Evolutionary conservation across 2,888 invertebrate genomes (phyloP), one percentile per base, ranked within the genome.

Genomic region (Eurytoma californica): DNA sequence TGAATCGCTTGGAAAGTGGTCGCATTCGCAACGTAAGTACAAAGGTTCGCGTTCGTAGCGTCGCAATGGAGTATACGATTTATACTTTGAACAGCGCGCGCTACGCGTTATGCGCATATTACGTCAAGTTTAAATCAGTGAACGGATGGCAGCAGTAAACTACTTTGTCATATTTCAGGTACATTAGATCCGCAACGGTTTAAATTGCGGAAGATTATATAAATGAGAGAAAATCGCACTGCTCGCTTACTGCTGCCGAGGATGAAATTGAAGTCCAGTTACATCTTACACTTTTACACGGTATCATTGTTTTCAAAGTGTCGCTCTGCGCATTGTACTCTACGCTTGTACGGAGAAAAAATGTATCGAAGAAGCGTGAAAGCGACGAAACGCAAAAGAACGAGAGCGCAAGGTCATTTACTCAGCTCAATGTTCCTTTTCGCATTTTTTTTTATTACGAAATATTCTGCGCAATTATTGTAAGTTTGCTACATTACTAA

Each of bases 271-370:
- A 55, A 77, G 55, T 72, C 70, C 81, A 84, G 87, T 90, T 88
- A 88, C 89, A 90, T 86, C 90, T 90, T 90, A 88, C 87, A 88
- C 90, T 88, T 87, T 85, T 86, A 86, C 84, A 86, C 84, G 83
- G 83, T 77, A 66, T 72, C 53, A 74, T 77, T 61, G 65, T 69
- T 14, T 39, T 39, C 39, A 39, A 39, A 72, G 68, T 79, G 77
- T 82, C 84, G 83, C 82, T 83, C 80, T 74, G 80, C 82, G 83
- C 82, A 79, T 72, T 57, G 28, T 77, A 81, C 9, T 76, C 68
- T 80, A 82, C 82, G 82, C 77, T 83, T 74, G 77, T 80, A 76
- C 82, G 83, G 75, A 79, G 76, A 70, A 53, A 80, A 82, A 81
- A 74, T 73, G 72, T 82, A 39, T 79, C 80, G 82, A 74, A 80